Evolutionary conservation across 2,113 vertebrate species (phyloP).

Genomic region (Clarias gariepinus): DNA sequence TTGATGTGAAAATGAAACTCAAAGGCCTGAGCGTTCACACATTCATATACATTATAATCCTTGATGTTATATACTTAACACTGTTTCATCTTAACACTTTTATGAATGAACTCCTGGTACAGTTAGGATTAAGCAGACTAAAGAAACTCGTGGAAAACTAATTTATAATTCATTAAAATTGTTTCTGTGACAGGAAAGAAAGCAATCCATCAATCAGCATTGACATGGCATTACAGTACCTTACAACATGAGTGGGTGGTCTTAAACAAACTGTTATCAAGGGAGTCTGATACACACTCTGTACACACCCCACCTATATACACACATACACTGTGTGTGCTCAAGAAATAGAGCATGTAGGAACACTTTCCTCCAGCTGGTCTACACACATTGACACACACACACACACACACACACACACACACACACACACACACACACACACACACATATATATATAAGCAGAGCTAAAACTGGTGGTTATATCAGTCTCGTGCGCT

Average conservation of each 20-base stretch:
- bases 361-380: slow-evolving; percentile 21
- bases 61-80: neutral
- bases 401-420: slow-evolving; percentile 2
- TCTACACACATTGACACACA: neutral
- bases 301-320: slow-evolving; percentile 10
- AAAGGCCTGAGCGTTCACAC: neutral
- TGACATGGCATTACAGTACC: slow-evolving; percentile 5
- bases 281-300: slow-evolving; percentile 8
- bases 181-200: neutral
- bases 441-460: neutral
- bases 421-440: neutral
- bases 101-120: neutral
- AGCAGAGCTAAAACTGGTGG: neutral
- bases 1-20: neutral
- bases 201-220: neutral
- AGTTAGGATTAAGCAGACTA: neutral
- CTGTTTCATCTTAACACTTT: neutral
- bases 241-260: slow-evolving; percentile 11
- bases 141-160: neutral
- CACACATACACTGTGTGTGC: slow-evolving; percentile 1
- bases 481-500: slow-evolving; percentile 22
- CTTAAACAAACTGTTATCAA: neutral
- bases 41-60: neutral
- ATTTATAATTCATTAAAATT: neutral
- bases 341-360: slow-evolving; percentile 29